These are phyloP conservation scores for Rhea pennata DNA, from an alignment of 2,113 vertebrate genomes.

Conservation along the genomic window DNA sequence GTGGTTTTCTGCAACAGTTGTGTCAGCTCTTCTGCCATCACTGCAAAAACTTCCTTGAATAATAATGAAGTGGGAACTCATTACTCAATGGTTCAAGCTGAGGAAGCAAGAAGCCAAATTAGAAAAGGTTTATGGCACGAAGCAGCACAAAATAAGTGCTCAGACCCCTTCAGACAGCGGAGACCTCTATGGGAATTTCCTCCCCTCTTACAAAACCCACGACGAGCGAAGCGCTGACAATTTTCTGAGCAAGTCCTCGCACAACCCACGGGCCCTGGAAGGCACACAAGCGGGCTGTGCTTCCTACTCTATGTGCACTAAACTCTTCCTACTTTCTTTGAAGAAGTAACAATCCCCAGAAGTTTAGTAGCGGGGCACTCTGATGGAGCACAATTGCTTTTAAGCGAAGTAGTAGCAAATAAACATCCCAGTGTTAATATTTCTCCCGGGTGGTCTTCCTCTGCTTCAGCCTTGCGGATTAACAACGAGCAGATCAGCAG, in stretches of 20 bases:
- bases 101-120: neutral
- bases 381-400: constrained; percentile 42
- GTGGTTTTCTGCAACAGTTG: neutral
- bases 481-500: neutral
- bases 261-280: neutral
- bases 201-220: neutral
- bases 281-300: neutral
- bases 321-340: constrained; percentile 35
- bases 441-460: constrained; percentile 60
- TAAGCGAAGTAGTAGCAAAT: constrained; percentile 28
- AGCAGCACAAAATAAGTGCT: neutral
- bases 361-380: constrained; percentile 44
- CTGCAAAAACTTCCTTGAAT: neutral
- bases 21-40: neutral
- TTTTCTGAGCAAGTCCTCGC: neutral
- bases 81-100: neutral
- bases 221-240: neutral
- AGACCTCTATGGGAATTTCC: neutral
- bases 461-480: neutral
- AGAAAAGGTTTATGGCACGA: neutral
- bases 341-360: constrained; percentile 68
- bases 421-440: constrained; percentile 55
- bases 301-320: neutral
- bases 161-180: neutral
- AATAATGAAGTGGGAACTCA: neutral